Evolutionary conservation across 2,797 vertebrate species (phyloP).

Genomic region (Pelochelys cantorii): DNA sequence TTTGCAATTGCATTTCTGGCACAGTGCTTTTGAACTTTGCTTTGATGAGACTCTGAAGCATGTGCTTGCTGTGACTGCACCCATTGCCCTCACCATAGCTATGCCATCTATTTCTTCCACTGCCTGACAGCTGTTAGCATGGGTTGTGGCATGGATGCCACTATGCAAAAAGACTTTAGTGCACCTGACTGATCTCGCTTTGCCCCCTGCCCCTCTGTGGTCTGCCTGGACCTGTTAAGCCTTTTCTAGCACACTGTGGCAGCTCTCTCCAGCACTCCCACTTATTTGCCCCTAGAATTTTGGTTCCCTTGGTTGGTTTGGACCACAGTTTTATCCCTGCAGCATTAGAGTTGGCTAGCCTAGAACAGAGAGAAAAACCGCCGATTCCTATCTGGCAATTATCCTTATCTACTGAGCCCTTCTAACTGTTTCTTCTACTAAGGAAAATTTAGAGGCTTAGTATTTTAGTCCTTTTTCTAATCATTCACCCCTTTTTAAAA

Average conservation of each 20-base stretch:
- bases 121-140: not conserved
- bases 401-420: not conserved
- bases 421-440: not conserved
- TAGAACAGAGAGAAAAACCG: not conserved
- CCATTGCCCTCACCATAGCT: not conserved
- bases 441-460: not conserved
- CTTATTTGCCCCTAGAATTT: accelerated
- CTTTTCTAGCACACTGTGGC: not conserved
- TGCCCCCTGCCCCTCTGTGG: not conserved
- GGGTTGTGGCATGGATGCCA: not conserved
- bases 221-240: not conserved
- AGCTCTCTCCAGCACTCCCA: not conserved
- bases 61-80: no score
- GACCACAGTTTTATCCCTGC: not conserved
- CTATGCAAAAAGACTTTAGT: not conserved
- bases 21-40: not conserved
- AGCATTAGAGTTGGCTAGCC: not conserved
- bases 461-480: not conserved
- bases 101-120: not conserved
- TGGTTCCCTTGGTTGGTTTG: not conserved
- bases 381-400: not conserved
- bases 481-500: not conserved
- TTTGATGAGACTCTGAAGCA: not conserved
- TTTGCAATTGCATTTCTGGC: not conserved
- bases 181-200: not conserved